Percentiles rank a stretch among this genome's conserved stretches.
phyloP scores from a whole-genome alignment of 2,113 vertebrate genomes.

The Vidua macroura region DNA sequence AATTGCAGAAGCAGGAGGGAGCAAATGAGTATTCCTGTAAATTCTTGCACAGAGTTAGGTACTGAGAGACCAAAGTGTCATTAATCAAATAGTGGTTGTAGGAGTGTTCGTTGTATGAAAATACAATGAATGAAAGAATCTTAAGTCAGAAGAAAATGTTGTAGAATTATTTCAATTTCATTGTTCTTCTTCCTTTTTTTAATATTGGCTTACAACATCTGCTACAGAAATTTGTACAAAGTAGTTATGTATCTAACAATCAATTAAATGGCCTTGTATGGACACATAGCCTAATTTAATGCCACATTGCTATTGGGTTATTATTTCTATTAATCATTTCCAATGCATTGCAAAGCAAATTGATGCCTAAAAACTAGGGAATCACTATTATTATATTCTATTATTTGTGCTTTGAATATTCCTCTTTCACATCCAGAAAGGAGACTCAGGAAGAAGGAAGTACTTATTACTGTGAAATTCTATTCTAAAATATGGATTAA shows the following conservation, averaged over 20 bases:
- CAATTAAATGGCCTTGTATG: background rate
- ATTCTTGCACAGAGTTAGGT: background rate
- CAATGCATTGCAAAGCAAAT: background rate
- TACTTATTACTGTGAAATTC: conserved; percentile 3
- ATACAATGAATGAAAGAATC: background rate
- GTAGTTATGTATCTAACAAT: background rate
- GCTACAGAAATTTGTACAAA: background rate
- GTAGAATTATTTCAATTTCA: background rate
- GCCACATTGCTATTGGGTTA: background rate
- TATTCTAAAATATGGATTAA: conserved; percentile 1
- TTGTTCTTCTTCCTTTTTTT: background rate
- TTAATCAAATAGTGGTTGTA: background rate
- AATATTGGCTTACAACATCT: background rate
- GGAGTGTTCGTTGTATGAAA: background rate
- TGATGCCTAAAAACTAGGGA: conserved; percentile 1
- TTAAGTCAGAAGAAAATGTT: background rate
- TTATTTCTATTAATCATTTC: conserved; percentile 13
- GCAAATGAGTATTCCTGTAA: background rate
- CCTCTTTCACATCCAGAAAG: background rate
- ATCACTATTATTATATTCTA: background rate
- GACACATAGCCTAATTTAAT: conserved; percentile 13
- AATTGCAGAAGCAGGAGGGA: background rate
- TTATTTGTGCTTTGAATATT: background rate
- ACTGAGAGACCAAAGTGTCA: background rate
- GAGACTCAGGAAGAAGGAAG: background rate